Conservation (phyloP, 2,888 invertebrate species). For the Diarsia rubi region DNA sequence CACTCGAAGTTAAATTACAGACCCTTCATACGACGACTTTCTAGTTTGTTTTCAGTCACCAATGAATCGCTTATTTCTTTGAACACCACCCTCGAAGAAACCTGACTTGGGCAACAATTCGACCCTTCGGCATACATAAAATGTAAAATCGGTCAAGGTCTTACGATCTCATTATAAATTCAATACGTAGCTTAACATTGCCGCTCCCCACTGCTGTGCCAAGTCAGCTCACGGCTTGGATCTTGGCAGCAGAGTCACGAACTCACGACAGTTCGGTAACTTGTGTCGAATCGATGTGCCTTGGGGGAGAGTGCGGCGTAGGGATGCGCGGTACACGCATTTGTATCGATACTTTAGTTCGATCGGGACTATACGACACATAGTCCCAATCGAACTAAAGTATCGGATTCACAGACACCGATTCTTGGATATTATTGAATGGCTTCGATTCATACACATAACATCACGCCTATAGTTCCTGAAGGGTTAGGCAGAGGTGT, state of each 20-base stretch:
- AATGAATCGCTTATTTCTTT: not conserved
- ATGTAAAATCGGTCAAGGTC: conserved; percentile 26
- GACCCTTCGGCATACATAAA: not conserved
- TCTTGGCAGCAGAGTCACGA: conserved; percentile 20
- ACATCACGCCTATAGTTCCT: too few relatives aligned
- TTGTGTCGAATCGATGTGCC: conserved; percentile 40
- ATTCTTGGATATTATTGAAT: not conserved
- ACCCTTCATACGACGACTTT: too few relatives aligned
- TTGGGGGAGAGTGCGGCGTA: not conserved
- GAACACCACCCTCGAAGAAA: not conserved
- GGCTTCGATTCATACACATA: not conserved
- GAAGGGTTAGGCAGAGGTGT: too few relatives aligned
- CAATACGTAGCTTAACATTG: conserved; percentile 14
- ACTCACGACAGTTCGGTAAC: conserved; percentile 14
- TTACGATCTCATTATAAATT: conserved; percentile 19
- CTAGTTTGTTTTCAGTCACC: not conserved
- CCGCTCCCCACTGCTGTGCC: not conserved
- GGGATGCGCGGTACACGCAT: not conserved
- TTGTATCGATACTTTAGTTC: not conserved
- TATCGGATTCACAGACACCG: too few relatives aligned
- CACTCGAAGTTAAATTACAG: too few relatives aligned
- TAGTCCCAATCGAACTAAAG: too few relatives aligned
- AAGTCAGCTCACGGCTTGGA: not conserved
- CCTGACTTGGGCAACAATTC: not conserved
- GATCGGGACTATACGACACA: not conserved